Evolutionary conservation across 2,113 vertebrate genomes (phyloP).

Genomic region (Micronisus gabar): DNA sequence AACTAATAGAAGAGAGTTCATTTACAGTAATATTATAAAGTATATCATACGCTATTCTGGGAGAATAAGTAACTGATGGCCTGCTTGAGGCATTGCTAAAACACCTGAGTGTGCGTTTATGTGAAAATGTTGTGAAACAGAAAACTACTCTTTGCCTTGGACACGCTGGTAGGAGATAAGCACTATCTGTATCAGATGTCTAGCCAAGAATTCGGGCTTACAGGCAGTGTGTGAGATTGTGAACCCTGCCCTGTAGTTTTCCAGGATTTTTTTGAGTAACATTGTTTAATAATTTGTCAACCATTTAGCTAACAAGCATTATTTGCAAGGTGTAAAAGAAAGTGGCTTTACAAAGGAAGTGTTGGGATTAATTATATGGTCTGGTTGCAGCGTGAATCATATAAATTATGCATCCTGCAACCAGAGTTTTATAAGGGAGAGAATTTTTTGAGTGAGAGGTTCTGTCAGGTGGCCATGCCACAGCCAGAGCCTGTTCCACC

Average conservation of each 20-base stretch:
- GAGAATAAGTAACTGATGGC: neutral
- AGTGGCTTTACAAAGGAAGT: neutral
- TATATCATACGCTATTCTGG: neutral
- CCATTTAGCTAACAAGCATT: neutral
- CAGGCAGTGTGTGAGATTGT: neutral
- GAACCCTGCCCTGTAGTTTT: neutral
- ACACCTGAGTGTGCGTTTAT: neutral
- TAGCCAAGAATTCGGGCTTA: neutral
- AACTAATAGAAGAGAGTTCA: neutral
- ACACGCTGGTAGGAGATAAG: neutral
- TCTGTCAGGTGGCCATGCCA: neutral
- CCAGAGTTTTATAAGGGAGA: neutral
- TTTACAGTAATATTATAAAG: neutral
- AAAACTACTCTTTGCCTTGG: neutral
- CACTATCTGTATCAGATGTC: neutral
- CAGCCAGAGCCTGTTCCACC: neutral
- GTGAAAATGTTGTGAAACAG: neutral
- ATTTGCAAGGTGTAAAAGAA: neutral
- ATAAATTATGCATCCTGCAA: neutral
- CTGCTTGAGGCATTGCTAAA: neutral
- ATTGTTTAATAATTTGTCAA: neutral
- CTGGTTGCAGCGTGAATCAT: rapidly evolving
- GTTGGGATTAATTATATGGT: neutral
- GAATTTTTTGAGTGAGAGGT: neutral
- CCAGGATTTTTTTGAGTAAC: neutral